These are phyloP conservation scores for Phrynocephalus guinanensis DNA, from an alignment of 2,797 vertebrate genomes.

Conservation along the genomic window DNA sequence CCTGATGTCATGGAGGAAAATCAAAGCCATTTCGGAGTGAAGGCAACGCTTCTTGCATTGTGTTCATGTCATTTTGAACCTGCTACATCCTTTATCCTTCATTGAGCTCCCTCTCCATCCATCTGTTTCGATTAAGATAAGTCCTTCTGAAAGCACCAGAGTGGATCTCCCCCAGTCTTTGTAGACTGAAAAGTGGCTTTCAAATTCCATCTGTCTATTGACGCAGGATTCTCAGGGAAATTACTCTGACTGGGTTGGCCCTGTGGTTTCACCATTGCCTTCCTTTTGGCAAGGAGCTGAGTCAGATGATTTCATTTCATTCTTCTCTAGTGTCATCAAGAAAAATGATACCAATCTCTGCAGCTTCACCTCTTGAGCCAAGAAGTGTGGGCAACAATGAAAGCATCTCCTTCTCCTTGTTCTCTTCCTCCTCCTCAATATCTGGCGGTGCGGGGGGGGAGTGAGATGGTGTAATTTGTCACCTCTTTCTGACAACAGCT, in stretches of 20 bases:
- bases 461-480: background rate
- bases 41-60: background rate
- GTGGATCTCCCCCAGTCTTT: background rate
- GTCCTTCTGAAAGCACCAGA: background rate
- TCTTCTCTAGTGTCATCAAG: background rate
- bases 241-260: background rate
- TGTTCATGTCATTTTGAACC: background rate
- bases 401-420: background rate
- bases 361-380: background rate
- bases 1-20: background rate
- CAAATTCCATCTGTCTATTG: background rate
- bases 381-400: background rate
- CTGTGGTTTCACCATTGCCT: background rate
- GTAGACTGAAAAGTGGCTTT: background rate
- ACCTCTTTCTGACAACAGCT: background rate
- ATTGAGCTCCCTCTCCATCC: background rate
- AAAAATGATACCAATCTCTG: constrained; percentile 14
- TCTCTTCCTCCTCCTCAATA: no score
- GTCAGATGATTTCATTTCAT: background rate
- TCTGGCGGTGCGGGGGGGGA: no score
- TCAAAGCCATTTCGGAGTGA: background rate
- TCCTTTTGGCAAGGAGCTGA: background rate
- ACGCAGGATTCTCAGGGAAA: background rate
- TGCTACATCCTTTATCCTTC: background rate
- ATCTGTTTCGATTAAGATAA: background rate